Conservation (phyloP, 37 sponge, comb jelly and placozoan species). For the Chondrosia reniformis region DNA sequence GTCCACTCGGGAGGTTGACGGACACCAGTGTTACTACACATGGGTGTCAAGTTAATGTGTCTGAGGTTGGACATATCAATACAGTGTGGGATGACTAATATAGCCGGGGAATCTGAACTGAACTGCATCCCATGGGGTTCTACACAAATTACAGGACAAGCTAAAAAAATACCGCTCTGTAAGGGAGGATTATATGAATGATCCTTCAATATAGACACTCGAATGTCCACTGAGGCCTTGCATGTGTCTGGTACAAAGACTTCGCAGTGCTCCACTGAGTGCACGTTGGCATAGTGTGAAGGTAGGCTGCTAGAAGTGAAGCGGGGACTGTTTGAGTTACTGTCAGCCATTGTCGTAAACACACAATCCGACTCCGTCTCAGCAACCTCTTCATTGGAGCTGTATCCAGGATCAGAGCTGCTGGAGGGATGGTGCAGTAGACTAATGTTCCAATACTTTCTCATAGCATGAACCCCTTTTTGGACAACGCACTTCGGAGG, state of each 20-base stretch:
- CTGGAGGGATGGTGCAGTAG: not conserved
- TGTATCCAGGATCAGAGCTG: too few relatives aligned
- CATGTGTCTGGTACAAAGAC: constrained; percentile 1
- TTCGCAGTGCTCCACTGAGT: not conserved
- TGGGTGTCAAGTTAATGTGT: not conserved
- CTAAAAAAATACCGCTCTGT: constrained; percentile 17
- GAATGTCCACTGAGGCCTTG: constrained; percentile 17
- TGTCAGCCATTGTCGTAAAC: not conserved
- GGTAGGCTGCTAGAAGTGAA: not conserved
- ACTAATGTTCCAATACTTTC: not conserved
- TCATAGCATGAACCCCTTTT: constrained; percentile 34
- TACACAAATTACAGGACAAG: constrained; percentile 44
- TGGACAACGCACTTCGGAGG: constrained; percentile 42
- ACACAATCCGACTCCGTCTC: too few relatives aligned
- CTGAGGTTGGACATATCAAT: not conserved
- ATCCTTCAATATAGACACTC: constrained; percentile 24
- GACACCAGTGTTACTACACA: constrained; percentile 35
- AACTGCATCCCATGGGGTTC: constrained; percentile 43
- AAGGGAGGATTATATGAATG: constrained; percentile 35
- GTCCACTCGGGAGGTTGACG: constrained; percentile 33
- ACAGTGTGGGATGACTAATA: constrained; percentile 47
- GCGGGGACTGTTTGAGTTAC: not conserved
- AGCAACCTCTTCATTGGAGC: too few relatives aligned
- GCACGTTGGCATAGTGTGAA: not conserved
- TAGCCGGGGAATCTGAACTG: constrained; percentile 34